phyloP scores from a whole-genome alignment of 2,113 vertebrate genomes.

The Coryphaenoides rupestris region DNA sequence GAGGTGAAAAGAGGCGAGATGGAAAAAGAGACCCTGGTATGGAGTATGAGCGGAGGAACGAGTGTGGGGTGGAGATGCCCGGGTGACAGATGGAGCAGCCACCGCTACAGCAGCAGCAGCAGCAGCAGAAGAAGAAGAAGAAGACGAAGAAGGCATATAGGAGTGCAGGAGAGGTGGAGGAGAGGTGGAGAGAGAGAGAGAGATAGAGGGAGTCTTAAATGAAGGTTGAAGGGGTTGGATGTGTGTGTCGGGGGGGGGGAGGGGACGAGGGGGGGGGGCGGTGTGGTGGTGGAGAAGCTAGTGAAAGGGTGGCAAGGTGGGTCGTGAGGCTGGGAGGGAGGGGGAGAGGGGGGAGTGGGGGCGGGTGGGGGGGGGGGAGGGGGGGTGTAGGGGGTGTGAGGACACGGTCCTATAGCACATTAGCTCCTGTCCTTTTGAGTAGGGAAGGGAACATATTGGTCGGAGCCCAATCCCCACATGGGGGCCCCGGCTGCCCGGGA shows the following conservation, averaged over 20 bases:
- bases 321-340: no score
- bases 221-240: constrained; percentile 48
- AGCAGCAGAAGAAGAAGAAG: no score
- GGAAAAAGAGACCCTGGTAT: constrained; percentile 53
- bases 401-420: constrained; percentile 54
- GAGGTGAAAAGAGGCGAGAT: constrained; percentile 43
- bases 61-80: constrained; percentile 31
- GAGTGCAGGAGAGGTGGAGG: constrained; percentile 7
- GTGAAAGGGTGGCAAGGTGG: no score
- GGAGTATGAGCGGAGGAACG: constrained; percentile 46
- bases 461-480: constrained; percentile 59
- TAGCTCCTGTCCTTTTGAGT: constrained; percentile 67
- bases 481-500: constrained; percentile 52
- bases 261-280: constrained; percentile 12
- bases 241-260: constrained; percentile 8
- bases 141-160: no score
- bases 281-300: constrained; percentile 15
- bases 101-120: constrained; percentile 59
- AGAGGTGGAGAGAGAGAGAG: constrained; percentile 24
- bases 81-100: constrained; percentile 52
- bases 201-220: constrained; percentile 64
- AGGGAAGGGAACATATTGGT: constrained; percentile 68
- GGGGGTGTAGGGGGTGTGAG: constrained; percentile 23
- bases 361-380: constrained; percentile 3
- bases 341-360: constrained; percentile 15